Conservation (phyloP, 2,113 vertebrate species). For the Lucifuga dentata region DNA sequence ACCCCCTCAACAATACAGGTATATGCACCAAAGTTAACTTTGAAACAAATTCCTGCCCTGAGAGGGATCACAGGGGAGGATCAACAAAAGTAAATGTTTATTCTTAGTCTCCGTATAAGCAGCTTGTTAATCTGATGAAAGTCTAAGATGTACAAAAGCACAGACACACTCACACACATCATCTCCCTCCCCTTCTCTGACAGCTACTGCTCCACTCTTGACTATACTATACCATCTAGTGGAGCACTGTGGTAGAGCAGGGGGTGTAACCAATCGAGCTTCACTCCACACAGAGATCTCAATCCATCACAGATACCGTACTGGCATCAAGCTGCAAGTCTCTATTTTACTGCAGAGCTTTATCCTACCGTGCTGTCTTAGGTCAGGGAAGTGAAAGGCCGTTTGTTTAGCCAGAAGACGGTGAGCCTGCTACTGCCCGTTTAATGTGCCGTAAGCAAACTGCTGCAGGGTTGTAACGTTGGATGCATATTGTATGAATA, state of each 20-base stretch:
- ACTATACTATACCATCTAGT: constrained; percentile 82
- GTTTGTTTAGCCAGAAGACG: too few species aligned
- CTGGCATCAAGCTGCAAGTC: not conserved
- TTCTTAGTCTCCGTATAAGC: constrained; percentile 35
- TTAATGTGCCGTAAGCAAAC: not conserved
- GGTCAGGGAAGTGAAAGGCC: too few species aligned
- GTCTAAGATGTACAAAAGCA: constrained; percentile 28
- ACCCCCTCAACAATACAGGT: not conserved
- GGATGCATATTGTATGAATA: not conserved
- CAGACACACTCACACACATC: constrained; percentile 4
- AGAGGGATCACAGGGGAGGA: constrained; percentile 37
- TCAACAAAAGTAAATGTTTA: constrained; percentile 59
- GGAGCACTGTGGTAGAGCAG: constrained; percentile 69
- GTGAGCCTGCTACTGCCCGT: not conserved
- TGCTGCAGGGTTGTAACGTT: not conserved
- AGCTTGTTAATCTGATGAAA: constrained; percentile 60
- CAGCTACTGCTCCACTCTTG: constrained; percentile 50
- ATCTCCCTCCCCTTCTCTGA: not conserved
- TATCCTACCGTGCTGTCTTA: not conserved
- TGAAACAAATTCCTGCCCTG: constrained; percentile 27
- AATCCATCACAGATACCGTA: constrained; percentile 4
- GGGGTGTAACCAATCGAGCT: not conserved
- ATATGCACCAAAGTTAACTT: constrained; percentile 15
- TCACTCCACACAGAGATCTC: not conserved
- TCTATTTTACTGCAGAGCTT: not conserved